Evolutionary conservation across 2,113 vertebrate genomes (phyloP).

Genomic region (Protobothrops mucrosquamatus): DNA sequence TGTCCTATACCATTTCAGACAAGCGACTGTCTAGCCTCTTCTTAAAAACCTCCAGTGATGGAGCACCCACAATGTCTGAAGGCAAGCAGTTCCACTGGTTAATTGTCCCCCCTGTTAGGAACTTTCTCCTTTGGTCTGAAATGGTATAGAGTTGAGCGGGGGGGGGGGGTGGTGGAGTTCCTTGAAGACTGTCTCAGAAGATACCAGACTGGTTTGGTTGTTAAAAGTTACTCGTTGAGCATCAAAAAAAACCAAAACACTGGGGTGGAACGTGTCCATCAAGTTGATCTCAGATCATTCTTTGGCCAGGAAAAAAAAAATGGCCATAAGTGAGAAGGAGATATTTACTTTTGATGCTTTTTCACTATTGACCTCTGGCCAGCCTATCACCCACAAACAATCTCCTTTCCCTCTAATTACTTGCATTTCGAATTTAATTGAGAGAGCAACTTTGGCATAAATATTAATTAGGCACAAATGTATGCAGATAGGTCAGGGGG

Average conservation of each 20-base stretch:
- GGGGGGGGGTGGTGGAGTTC: no score
- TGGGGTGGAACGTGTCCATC: neutral
- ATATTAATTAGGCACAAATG: constrained; percentile 61
- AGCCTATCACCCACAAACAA: neutral
- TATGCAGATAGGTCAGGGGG: constrained; percentile 39
- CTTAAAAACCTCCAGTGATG: no score
- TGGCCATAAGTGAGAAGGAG: neutral
- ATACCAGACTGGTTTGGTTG: neutral
- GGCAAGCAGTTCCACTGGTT: no score
- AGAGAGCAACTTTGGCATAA: constrained; percentile 54
- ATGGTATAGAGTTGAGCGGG: no score
- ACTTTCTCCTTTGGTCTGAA: no score
- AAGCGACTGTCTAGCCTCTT: no score
- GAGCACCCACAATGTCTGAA: no score
- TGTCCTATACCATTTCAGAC: no score
- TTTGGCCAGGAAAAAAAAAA: neutral
- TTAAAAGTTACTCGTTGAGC: constrained; percentile 20
- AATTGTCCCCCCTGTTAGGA: no score
- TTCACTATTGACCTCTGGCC: constrained; percentile 27
- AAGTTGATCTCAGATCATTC: neutral
- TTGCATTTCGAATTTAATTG: constrained; percentile 66
- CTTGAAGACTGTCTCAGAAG: neutral
- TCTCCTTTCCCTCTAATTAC: constrained; percentile 56
- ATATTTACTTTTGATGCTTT: constrained; percentile 22
- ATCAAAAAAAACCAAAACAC: neutral